phyloP scores from a whole-genome alignment of 2,888 invertebrate species.

The Malachius bipustulatus region DNA sequence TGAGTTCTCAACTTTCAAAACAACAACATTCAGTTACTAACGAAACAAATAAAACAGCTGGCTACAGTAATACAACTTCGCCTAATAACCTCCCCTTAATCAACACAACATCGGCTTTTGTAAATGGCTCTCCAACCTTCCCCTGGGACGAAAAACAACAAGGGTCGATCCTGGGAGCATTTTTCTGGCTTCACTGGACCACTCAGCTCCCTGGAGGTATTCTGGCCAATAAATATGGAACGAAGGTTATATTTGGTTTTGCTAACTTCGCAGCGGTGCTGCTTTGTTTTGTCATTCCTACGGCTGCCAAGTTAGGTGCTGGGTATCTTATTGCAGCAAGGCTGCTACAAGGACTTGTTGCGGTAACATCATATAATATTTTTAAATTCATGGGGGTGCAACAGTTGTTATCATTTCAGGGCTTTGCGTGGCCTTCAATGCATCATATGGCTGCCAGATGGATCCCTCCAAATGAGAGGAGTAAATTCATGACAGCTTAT shows the following conservation, averaged over 20 bases:
- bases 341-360: constrained; percentile 54
- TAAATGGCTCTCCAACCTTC: constrained; percentile 12
- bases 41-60: too few species aligned
- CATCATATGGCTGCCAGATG: too few species aligned
- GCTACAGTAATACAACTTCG: too few species aligned
- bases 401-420: too few species aligned
- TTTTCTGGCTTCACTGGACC: constrained; percentile 58
- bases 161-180: constrained; percentile 44
- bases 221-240: constrained; percentile 52
- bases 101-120: too few species aligned
- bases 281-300: constrained; percentile 53
- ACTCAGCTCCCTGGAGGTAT: constrained; percentile 59
- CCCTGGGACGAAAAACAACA: constrained; percentile 14
- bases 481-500: constrained; percentile 31
- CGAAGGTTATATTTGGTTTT: constrained; percentile 56
- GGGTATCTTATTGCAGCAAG: constrained; percentile 46
- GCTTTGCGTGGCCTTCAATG: constrained; percentile 66
- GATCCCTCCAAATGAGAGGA: too few species aligned
- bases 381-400: too few species aligned
- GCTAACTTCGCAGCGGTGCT: constrained; percentile 52
- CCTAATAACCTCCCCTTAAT: too few species aligned
- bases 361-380: too few species aligned
- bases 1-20: too few species aligned
- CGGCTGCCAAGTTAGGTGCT: constrained; percentile 47
- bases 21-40: too few species aligned